Evolutionary conservation across 2,888 invertebrate genomes (phyloP).

Genomic region (Antitype chi): DNA sequence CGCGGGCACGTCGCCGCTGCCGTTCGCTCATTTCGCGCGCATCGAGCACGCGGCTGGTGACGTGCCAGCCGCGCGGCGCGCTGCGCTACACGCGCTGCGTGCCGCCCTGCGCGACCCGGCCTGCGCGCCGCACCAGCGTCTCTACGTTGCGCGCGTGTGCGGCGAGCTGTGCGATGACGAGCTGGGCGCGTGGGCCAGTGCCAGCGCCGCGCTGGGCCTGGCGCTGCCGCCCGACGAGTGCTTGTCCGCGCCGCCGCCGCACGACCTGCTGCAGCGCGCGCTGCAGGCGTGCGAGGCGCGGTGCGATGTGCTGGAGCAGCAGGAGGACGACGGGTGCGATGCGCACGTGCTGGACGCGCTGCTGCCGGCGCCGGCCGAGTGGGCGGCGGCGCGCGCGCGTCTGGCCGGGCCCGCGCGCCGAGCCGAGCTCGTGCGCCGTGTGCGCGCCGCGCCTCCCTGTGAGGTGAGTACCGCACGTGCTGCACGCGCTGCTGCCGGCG

Average conservation of each 20-base stretch:
- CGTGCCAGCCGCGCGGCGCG: conserved; percentile 37
- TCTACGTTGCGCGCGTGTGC: conserved; percentile 66
- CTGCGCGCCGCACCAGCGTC: conserved; percentile 58
- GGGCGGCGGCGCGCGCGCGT: conserved; percentile 47
- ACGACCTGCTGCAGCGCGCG: conserved; percentile 63
- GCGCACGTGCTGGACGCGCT: conserved; percentile 58
- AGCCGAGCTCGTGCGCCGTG: conserved; percentile 37
- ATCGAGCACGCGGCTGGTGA: conserved; percentile 70
- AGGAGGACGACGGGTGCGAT: conserved; percentile 13
- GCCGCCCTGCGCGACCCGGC: conserved; percentile 54
- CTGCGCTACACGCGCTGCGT: conserved; percentile 57
- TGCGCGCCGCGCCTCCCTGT: conserved; percentile 61
- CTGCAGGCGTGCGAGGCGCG: conserved; percentile 71
- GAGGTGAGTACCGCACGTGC: neutral
- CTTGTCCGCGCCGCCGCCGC: conserved; percentile 63
- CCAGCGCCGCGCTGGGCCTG: conserved; percentile 33
- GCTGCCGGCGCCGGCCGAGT: conserved; percentile 69
- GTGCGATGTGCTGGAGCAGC: conserved; percentile 70
- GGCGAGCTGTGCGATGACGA: neutral
- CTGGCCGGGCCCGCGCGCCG: conserved; percentile 33
- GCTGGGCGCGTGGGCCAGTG: conserved; percentile 51
- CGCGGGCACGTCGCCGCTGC: conserved; percentile 68
- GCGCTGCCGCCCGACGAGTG: conserved; percentile 53
- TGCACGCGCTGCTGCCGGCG: neutral
- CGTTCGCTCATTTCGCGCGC: conserved; percentile 78